Base-by-base conservation (phyloP, 2,888 invertebrate species). In the Schrankia costaestrigalis region DNA sequence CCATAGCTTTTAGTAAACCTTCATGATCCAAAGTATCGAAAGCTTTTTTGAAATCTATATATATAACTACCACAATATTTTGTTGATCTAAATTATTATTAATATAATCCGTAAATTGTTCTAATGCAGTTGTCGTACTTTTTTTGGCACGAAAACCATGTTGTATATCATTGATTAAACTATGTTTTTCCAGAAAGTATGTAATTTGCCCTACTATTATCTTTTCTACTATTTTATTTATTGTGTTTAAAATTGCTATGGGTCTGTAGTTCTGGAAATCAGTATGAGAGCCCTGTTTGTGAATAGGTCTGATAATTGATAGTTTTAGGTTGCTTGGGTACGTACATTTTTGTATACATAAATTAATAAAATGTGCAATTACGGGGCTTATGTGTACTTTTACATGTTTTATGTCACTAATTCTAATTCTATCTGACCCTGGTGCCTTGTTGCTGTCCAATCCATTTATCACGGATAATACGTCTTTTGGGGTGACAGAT, bases 201-300 rank as follows among this genome's bases (percentile, higher is more conserved):
- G 9, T n/a, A 7, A 21, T 3, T 21, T n/a, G n/a, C n/a, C n/a
- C 21, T 21, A 21, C 5, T 5, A 21, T 21, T 21, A 21, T n/a
- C 8, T 21, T 21, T 21, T 21, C 21, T 9, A 21, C 3, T 7
- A 21, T 5, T 21, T 21, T 21, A 7, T 7, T n/a, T 3, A 21
- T 7, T 0, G 4, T 15, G 2, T 18, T 11, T 19, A 40, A 26
- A 23, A 35, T 10, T 13, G 10, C 25, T 26, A 21, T 38, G 17
- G 32, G 30, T 22, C 26, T 23, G 31, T 32, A n/a, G n/a, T n/a
- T n/a, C n/a, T n/a, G n/a, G n/a, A n/a, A n/a, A n/a, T n/a, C n/a
- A n/a, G n/a, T n/a, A n/a, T n/a, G n/a, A n/a, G n/a, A n/a, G n/a
- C n/a, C n/a, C n/a, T n/a, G n/a, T n/a, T n/a, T n/a, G n/a, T n/a